phyloP scores from a whole-genome alignment of 2,113 vertebrate species.

The Lichenostomus cassidix region DNA sequence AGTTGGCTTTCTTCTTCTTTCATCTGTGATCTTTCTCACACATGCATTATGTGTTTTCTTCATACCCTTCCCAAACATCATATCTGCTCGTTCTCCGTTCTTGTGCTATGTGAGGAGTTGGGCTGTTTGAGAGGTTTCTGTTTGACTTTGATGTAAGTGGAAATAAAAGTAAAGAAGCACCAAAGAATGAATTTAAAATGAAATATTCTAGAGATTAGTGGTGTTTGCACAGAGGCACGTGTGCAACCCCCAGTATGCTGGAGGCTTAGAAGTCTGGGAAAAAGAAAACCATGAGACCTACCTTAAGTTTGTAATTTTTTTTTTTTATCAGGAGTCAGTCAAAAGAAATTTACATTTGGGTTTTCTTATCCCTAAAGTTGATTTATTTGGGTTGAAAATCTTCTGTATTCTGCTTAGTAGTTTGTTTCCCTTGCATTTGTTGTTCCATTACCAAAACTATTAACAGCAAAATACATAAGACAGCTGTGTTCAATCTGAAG shows the following conservation, averaged over 20 bases:
- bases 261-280: not conserved
- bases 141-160: not conserved
- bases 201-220: not conserved
- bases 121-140: not conserved
- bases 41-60: not conserved
- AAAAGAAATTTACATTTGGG: not conserved
- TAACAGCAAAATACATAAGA: conserved; percentile 36
- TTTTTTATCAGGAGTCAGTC: not conserved
- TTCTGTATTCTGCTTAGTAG: not conserved
- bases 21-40: not conserved
- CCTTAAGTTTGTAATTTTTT: not conserved
- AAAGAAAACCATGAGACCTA: not conserved
- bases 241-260: not conserved
- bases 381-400: conserved; percentile 36
- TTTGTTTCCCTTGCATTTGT: not conserved
- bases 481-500: conserved; percentile 48
- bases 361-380: conserved; percentile 18
- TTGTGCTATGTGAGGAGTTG: not conserved
- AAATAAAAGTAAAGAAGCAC: conserved; percentile 9
- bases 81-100: not conserved
- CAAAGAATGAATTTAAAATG: not conserved
- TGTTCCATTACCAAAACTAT: conserved; percentile 38
- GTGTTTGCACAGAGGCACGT: not conserved
- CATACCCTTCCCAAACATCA: not conserved
- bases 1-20: not conserved